Evolutionary conservation across 2,113 vertebrate species (phyloP), one percentile per base, ranked within the genome.

Genomic region (Desmodus rotundus): DNA sequence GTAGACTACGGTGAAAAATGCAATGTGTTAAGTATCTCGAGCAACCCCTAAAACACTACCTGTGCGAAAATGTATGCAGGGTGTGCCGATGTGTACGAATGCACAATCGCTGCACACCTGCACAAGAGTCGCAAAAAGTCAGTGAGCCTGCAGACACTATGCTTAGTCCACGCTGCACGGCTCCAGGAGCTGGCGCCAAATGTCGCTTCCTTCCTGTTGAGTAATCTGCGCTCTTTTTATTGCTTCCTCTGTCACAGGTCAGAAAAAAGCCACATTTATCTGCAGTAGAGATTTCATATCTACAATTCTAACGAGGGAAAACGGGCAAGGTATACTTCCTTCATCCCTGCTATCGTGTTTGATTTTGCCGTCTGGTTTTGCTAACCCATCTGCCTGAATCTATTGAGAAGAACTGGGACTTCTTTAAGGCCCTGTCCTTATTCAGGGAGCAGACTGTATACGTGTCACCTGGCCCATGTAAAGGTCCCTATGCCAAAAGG

Each of bases 291-390:
- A 28, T 47, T 83, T 78, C 45, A 33, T 72, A 87, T 83, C 26
- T 38, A 31, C 28, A 65, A 14, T n/a, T 90, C 52, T 65, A 65
- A 43, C 43, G n/a, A 11, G 89, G 58, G 82, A 85, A 87, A 91
- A 52, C 41, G 61, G 90, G 17, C 38, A 83, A 41, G 47, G 38
- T 22, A n/a, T 19, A 38, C 19, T 88, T 47, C 65, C 14, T 88
- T 86, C 17, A 65, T 31, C 33, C 68, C 8, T 36, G 41, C 24
- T 38, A 31, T 31, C 61, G 24, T 0, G 28, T 80, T 90, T 54
- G 38, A 47, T 72, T 41, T 38, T 43, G 31, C 45, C 38, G 9
- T 38, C 50, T 76, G 70, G 67, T 41, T 90, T 80, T 17, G 1
- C 17, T 78, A 65, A 76, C 28, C 76, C 26, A 38, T 43, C 83